Evolutionary conservation across 2,888 invertebrate genomes (phyloP), one percentile per base, ranked within the genome.

Genomic region (Watsonalla cultraria): DNA sequence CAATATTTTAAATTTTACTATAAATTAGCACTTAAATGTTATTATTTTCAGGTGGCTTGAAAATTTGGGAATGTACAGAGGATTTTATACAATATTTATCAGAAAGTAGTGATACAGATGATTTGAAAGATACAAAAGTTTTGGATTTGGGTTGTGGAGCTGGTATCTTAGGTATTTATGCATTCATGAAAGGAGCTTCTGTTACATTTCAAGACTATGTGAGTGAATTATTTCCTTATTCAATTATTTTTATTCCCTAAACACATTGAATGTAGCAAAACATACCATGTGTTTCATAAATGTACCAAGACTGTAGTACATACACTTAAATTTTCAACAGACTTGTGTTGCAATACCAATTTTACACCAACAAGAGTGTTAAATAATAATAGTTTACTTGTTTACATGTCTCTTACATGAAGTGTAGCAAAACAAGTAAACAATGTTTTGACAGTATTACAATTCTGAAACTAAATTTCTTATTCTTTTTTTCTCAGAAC

Each of bases 171-270:
- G 98, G 98, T n/a, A 93, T 98, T 51, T 92, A 94, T 73, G 92
- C 96, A 11, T 87, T 95, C 46, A 78, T 92, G 47, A 91, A 92
- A 69, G 95, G 94, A 51, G 94, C 96, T 5, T 66, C 64, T 51
- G 96, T 97, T 9, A 93, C 95, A 73, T 98, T 98, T 85, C 98
- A 99, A 85, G 99, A 99, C 88, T 99, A 97, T 92, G 98, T 98
- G 91, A 92, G 95, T 90, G 34, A 48, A 47, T 11, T 11, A 11
- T 11, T 42, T 42, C 2, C 11, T 11, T 11, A 37, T 5, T 37
- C 8, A 37, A 37, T 37, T 37, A 37, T 24, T 24, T 24, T 24
- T 24, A 24, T 24, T 24, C 24, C 24, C 24, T 24, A 4, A 24
- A 24, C 4, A 24, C 24, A 24, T 24, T 24, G 24, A 24, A 24